Percentiles rank a stretch among this genome's conserved stretches.
Conservation (phyloP, 2,888 invertebrate species). For the Microplitis deprimator region DNA sequence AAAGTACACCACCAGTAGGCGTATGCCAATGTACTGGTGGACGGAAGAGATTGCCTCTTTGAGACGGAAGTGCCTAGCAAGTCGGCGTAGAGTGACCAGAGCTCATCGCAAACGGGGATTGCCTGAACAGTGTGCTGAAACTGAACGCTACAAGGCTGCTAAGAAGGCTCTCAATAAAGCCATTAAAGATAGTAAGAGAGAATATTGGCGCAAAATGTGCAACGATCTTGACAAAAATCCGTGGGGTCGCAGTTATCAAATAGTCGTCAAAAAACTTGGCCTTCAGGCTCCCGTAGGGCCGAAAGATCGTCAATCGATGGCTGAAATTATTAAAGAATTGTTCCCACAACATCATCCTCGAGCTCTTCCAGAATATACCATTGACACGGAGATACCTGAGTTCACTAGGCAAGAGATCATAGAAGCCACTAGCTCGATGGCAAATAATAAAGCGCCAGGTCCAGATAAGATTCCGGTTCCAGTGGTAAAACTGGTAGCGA, state of each 20-base stretch:
- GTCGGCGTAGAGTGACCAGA: not conserved
- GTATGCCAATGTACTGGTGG: not conserved
- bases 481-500: slow-evolving; percentile 16
- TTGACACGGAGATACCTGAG: too few relatives aligned
- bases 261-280: slow-evolving; percentile 22
- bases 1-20: not conserved
- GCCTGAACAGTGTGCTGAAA: not conserved
- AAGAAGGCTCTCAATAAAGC: not conserved
- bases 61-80: not conserved
- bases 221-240: not conserved
- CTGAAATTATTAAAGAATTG: not conserved
- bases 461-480: not conserved
- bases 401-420: too few relatives aligned
- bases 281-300: not conserved
- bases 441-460: too few relatives aligned
- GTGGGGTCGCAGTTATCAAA: not conserved
- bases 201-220: not conserved
- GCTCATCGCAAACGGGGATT: not conserved
- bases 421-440: too few relatives aligned
- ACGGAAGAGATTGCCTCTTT: not conserved
- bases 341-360: not conserved
- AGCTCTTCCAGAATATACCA: too few relatives aligned
- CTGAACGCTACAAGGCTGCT: not conserved
- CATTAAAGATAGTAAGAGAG: not conserved
- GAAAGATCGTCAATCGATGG: not conserved